Conservation (phyloP, 2,888 invertebrate genomes). For the Machimus rusticus region DNA sequence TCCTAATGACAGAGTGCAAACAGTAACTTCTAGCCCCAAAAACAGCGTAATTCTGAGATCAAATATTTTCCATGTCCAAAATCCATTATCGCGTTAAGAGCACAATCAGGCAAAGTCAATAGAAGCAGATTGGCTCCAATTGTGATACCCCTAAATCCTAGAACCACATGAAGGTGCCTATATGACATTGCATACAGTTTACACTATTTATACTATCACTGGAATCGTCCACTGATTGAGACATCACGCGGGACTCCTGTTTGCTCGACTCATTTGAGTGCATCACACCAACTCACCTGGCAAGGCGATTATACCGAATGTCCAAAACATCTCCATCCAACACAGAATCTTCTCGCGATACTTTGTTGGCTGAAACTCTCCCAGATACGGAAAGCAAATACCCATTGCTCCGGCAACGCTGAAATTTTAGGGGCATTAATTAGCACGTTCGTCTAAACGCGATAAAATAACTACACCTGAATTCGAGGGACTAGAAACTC, state of each 20-base stretch:
- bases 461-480: neutral
- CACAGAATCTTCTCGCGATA: conserved; percentile 81
- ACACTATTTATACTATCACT: conserved; percentile 20
- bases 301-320: conserved; percentile 76
- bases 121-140: conserved; percentile 21
- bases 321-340: conserved; percentile 89
- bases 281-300: conserved; percentile 67
- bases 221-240: conserved; percentile 46
- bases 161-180: neutral
- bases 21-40: neutral
- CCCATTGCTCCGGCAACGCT: conserved; percentile 85
- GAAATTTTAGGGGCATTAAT: conserved; percentile 51
- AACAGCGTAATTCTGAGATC: conserved; percentile 1
- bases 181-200: conserved; percentile 16
- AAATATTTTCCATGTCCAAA: conserved; percentile 43
- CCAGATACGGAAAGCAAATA: conserved; percentile 81
- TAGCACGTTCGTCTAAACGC: conserved; percentile 11
- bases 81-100: conserved; percentile 46
- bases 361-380: conserved; percentile 82
- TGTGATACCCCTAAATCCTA: neutral
- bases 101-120: conserved; percentile 43
- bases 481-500: neutral
- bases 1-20: conserved; percentile 27
- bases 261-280: neutral
- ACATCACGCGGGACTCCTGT: conserved; percentile 46